A percentile compares a stretch with the other conserved stretches of the same genome.
Conservation (phyloP, 2,888 invertebrate species). For the Orchestes rusci region DNA sequence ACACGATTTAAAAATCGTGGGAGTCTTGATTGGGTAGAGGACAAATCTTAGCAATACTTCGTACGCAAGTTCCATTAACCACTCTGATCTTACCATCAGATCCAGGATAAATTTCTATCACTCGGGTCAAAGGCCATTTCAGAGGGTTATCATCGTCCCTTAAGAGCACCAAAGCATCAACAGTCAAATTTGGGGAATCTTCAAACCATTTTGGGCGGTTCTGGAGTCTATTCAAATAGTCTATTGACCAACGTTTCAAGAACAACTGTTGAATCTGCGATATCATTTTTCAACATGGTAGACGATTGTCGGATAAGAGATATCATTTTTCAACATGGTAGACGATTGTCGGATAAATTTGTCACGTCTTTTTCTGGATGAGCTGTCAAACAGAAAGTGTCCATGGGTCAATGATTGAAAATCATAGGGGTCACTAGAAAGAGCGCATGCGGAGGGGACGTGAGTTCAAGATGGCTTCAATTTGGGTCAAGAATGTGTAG, state of each 20-base stretch:
- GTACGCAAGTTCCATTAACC: too few species aligned
- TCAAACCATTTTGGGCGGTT: conserved; percentile 14
- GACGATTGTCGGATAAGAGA: conserved; percentile 7
- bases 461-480: conserved; percentile 32
- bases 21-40: too few species aligned
- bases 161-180: conserved; percentile 4
- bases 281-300: conserved; percentile 5
- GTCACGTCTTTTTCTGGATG: conserved; percentile 11
- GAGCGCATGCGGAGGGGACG: conserved; percentile 8
- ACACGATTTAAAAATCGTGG: too few species aligned
- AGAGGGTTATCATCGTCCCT: conserved; percentile 8
- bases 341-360: conserved; percentile 4
- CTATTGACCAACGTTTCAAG: conserved; percentile 11
- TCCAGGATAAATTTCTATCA: too few species aligned
- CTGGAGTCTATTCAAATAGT: conserved; percentile 13
- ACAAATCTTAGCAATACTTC: too few species aligned
- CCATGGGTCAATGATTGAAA: conserved; percentile 2
- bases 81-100: too few species aligned
- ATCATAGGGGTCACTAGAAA: conserved; percentile 13
- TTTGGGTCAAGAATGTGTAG: conserved; percentile 30
- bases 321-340: conserved; percentile 5
- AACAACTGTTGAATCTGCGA: conserved; percentile 10
- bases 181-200: conserved; percentile 2
- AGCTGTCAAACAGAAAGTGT: conserved; percentile 8
- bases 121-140: conserved; percentile 5